Conservation (phyloP, 2,888 invertebrate species). For the Agriopis leucophaearia region DNA sequence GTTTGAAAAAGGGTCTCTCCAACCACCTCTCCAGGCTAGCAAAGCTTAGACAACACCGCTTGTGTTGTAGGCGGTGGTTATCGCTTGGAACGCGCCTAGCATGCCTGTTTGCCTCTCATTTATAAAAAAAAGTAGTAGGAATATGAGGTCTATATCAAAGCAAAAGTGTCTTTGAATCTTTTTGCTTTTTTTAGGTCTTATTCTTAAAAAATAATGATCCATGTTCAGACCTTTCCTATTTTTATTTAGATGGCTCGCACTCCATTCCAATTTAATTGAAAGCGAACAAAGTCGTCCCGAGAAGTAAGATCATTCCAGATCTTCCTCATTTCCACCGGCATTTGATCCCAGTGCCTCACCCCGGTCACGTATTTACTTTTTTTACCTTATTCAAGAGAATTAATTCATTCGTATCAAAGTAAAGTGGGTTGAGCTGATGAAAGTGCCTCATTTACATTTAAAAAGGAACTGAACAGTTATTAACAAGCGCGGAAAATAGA, state of each 20-base stretch:
- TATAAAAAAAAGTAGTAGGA: no score
- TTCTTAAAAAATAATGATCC: conserved; percentile 7
- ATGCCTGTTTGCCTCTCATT: no score
- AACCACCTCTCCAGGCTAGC: no score
- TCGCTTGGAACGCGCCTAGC: no score
- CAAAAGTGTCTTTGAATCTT: no score
- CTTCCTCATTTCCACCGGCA: conserved; percentile 22
- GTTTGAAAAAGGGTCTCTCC: no score
- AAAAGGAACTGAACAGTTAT: conserved; percentile 30
- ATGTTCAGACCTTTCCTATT: background rate
- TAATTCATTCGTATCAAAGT: conserved; percentile 36
- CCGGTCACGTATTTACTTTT: conserved; percentile 28
- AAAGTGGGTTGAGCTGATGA: conserved; percentile 23
- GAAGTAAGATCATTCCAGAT: conserved; percentile 23
- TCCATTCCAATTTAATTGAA: conserved; percentile 35
- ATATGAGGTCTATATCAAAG: no score
- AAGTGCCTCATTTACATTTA: conserved; percentile 33
- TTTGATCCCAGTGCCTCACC: conserved; percentile 14
- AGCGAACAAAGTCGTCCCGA: conserved; percentile 23
- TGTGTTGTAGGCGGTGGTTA: no score
- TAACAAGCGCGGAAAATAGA: conserved; percentile 15
- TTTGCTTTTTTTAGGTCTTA: background rate
- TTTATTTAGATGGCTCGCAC: background rate
- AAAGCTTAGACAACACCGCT: no score
- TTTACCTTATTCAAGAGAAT: conserved; percentile 27